Evolutionary conservation across 2,113 vertebrate genomes (phyloP).

Genomic region (Psettodes erumei): DNA sequence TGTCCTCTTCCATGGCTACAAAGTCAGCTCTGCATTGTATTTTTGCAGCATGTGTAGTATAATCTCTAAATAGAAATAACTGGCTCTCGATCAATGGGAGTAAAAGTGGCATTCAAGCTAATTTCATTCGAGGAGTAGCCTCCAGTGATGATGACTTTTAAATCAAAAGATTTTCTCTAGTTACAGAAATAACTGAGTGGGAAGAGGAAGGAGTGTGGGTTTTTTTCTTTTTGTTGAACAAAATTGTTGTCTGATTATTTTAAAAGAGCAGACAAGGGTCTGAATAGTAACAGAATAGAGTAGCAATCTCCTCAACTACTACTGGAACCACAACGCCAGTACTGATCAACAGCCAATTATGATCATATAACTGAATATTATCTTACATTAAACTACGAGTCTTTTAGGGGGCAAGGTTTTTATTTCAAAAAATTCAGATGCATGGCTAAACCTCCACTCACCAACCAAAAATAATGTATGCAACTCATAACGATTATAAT

Average conservation of each 20-base stretch:
- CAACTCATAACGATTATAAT: too few species aligned
- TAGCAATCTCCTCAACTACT: too few species aligned
- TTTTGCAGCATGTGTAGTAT: constrained; percentile 43
- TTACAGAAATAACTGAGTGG: not conserved
- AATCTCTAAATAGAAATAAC: constrained; percentile 42
- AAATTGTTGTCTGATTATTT: not conserved
- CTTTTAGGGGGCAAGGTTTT: too few species aligned
- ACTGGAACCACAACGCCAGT: not conserved
- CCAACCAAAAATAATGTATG: too few species aligned
- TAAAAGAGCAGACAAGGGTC: too few species aligned
- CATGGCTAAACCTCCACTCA: not conserved
- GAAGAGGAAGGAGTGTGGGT: too few species aligned
- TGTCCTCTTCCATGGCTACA: constrained; percentile 60
- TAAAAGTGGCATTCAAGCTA: not conserved
- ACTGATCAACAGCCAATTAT: not conserved
- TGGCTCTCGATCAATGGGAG: constrained; percentile 10
- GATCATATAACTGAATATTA: not conserved
- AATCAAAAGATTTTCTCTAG: not conserved
- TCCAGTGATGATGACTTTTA: not conserved
- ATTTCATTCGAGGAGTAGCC: constrained; percentile 5
- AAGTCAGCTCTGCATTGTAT: constrained; percentile 29
- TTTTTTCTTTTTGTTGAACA: not conserved
- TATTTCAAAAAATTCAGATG: not conserved
- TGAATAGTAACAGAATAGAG: too few species aligned
- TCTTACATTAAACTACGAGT: too few species aligned